Percentiles rank a stretch among this genome's conserved stretches.
phyloP scores from a whole-genome alignment of 1,140 invertebrate genomes.

The Helicoverpa armigera region DNA sequence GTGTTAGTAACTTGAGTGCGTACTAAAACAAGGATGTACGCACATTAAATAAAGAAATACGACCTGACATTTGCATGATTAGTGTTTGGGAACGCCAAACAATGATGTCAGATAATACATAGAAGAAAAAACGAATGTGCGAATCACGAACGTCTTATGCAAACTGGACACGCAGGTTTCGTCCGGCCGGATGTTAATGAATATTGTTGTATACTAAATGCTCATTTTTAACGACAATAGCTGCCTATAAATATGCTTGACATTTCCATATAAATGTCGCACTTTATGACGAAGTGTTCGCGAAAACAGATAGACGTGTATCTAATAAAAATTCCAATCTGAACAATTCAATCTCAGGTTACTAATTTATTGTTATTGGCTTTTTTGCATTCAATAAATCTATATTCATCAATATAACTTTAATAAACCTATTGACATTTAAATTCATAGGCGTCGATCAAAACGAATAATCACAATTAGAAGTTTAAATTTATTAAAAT shows the following conservation, averaged over 20 bases:
- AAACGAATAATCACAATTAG: background rate
- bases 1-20: slow-evolving; percentile 19
- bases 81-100: slow-evolving; percentile 10
- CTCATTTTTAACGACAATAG: slow-evolving; percentile 62
- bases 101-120: slow-evolving; percentile 7
- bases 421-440: background rate
- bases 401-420: background rate
- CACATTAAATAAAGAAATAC: slow-evolving; percentile 28
- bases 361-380: slow-evolving; percentile 17
- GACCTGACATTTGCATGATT: slow-evolving; percentile 16
- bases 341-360: slow-evolving; percentile 18
- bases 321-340: slow-evolving; percentile 9
- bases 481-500: background rate
- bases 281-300: slow-evolving; percentile 8
- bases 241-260: slow-evolving; percentile 33
- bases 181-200: slow-evolving; percentile 73
- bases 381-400: slow-evolving; percentile 12
- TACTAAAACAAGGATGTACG: slow-evolving; percentile 34
- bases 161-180: slow-evolving; percentile 67
- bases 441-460: slow-evolving; percentile 12
- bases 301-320: background rate
- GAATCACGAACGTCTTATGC: slow-evolving; percentile 60
- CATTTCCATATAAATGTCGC: slow-evolving; percentile 41
- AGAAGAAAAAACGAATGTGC: slow-evolving; percentile 1
- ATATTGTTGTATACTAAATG: slow-evolving; percentile 52